Conservation (phyloP, 2,888 invertebrate genomes). For the Gymnoscelis rufifasciata region DNA sequence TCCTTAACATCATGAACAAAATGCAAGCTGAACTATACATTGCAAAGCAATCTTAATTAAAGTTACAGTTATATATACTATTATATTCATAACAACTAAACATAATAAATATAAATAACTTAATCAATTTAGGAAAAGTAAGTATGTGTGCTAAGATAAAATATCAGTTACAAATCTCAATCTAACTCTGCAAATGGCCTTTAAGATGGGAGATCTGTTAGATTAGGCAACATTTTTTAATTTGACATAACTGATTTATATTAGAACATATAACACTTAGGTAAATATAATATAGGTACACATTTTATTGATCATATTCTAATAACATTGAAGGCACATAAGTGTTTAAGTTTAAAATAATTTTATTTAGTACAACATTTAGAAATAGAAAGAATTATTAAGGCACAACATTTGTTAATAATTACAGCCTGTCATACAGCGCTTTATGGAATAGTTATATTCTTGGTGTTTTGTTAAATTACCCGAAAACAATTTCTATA, state of each 20-base stretch:
- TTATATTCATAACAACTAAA: neutral
- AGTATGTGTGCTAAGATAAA: too few relatives aligned
- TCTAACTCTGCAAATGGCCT: too few relatives aligned
- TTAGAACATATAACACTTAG: too few relatives aligned
- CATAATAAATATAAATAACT: neutral
- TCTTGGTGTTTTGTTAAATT: too few relatives aligned
- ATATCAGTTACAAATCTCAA: too few relatives aligned
- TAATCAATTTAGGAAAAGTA: too few relatives aligned
- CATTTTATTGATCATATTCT: neutral
- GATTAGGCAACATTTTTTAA: too few relatives aligned
- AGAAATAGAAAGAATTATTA: neutral
- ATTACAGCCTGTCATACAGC: neutral
- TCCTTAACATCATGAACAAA: constrained; percentile 18
- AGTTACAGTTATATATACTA: neutral
- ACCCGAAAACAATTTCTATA: too few relatives aligned
- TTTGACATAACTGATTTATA: too few relatives aligned
- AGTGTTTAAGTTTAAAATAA: too few relatives aligned
- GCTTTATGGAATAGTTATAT: neutral
- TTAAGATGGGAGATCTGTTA: too few relatives aligned
- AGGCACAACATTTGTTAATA: neutral
- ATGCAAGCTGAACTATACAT: constrained; percentile 21
- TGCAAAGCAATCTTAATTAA: constrained; percentile 6
- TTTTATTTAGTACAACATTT: too few relatives aligned
- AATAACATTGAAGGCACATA: constrained; percentile 2
- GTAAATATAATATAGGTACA: neutral